Evolutionary conservation across 1,140 invertebrate species (phyloP).

Genomic region (Phymorhynchus buccinoides): DNA sequence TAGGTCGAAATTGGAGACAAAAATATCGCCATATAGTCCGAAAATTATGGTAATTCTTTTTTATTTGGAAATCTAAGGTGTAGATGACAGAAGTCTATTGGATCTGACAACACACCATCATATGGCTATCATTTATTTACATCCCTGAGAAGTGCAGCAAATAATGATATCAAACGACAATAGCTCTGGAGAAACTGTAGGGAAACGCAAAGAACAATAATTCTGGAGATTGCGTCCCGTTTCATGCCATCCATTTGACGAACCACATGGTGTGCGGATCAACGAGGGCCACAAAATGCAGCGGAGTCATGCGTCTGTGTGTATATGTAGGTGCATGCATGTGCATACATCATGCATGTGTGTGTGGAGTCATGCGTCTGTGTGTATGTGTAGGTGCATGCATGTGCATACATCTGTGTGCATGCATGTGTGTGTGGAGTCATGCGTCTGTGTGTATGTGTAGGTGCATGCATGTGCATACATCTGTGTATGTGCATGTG

Average conservation of each 20-base stretch:
- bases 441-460: neutral
- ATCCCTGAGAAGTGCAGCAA: no score
- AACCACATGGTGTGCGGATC: conserved; percentile 73
- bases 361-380: neutral
- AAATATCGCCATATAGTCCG: no score
- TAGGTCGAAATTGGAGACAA: no score
- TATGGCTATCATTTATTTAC: no score
- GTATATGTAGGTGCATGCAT: neutral
- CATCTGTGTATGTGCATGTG: neutral
- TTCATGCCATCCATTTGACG: conserved; percentile 73
- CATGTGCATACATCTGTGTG: neutral
- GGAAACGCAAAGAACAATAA: no score
- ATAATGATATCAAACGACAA: no score
- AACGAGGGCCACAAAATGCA: conserved; percentile 71
- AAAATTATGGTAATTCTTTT: no score
- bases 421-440: neutral
- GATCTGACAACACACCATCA: no score
- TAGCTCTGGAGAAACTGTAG: no score
- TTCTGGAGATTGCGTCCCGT: no score
- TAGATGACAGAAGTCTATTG: neutral
- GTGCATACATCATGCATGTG: no score
- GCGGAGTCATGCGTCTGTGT: conserved; percentile 57
- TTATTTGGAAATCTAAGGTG: neutral
- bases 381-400: neutral
- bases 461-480: neutral